These are phyloP conservation scores for Redunca redunca DNA, from an alignment of 2,113 vertebrate species.

Conservation along the genomic window DNA sequence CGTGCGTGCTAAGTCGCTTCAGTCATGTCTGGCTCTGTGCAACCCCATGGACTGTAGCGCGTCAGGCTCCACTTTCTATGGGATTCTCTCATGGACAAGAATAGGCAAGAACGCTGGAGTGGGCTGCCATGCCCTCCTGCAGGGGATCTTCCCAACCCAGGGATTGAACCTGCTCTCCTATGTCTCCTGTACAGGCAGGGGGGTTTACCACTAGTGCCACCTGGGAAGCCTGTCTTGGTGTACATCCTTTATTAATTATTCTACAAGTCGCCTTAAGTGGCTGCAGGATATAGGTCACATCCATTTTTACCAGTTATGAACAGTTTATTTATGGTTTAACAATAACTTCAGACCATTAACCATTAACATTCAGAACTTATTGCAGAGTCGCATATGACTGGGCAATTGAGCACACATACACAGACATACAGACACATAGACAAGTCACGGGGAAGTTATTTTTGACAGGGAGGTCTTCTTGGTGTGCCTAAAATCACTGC, in stretches of 20 bases:
- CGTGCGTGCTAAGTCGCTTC: rapidly evolving
- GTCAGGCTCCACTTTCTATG: not conserved
- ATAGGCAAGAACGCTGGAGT: not conserved
- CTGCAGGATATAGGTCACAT: not conserved
- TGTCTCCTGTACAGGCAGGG: not conserved
- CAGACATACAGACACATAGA: not conserved
- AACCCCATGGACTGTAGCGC: not conserved
- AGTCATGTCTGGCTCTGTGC: not conserved
- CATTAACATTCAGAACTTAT: not conserved
- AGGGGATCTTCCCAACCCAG: not conserved
- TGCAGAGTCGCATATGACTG: not conserved
- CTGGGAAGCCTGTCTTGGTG: not conserved
- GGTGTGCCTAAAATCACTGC: not conserved
- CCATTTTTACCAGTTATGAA: not conserved
- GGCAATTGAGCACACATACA: not conserved
- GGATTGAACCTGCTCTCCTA: rapidly evolving
- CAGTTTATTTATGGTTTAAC: not conserved
- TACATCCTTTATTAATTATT: not conserved
- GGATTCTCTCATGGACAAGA: not conserved
- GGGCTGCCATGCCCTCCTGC: not conserved
- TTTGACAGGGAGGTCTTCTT: not conserved
- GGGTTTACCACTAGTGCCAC: not conserved
- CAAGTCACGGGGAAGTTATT: not conserved
- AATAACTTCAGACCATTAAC: not conserved
- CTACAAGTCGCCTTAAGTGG: not conserved